A percentile compares a stretch with the other conserved stretches of the same genome.
These are phyloP conservation scores for Psittacula cyanocephala DNA, from an alignment of 2,113 vertebrate genomes.

Conservation along the genomic window DNA sequence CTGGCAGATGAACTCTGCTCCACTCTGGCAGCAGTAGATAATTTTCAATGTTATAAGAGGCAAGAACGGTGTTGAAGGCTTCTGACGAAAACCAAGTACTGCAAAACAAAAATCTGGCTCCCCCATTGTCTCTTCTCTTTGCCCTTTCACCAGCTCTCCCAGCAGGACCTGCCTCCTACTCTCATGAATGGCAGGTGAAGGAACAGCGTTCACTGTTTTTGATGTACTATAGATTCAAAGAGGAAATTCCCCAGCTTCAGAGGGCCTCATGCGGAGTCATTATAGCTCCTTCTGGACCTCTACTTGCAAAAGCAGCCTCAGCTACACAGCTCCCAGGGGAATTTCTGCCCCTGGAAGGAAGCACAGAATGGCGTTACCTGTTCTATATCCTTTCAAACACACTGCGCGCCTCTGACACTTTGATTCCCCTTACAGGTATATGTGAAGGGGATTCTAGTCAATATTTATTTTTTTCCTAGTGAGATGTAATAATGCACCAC, in stretches of 20 bases:
- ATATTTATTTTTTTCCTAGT: slow-evolving; percentile 22
- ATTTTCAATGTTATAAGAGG: background rate
- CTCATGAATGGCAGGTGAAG: background rate
- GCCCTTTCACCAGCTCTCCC: background rate
- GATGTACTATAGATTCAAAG: background rate
- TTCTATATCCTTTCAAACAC: background rate
- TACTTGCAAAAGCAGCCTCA: background rate
- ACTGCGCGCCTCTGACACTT: accelerated
- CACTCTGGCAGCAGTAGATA: background rate
- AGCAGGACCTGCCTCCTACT: background rate
- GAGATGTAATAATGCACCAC: background rate
- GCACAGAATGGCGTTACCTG: background rate
- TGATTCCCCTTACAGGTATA: background rate
- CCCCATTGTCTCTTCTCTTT: background rate
- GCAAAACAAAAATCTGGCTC: background rate
- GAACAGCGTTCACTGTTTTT: background rate
- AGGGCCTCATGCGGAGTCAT: background rate
- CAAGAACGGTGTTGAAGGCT: background rate
- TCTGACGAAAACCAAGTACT: background rate
- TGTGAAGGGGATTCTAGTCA: background rate
- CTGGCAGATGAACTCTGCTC: background rate
- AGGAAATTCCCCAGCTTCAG: background rate
- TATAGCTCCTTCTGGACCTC: background rate
- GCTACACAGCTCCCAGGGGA: background rate
- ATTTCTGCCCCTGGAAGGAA: background rate